Percentiles rank a stretch among this genome's conserved stretches.
These are phyloP conservation scores for Charadrius vociferus DNA, from an alignment of 2,113 vertebrate species.

Conservation along the genomic window DNA sequence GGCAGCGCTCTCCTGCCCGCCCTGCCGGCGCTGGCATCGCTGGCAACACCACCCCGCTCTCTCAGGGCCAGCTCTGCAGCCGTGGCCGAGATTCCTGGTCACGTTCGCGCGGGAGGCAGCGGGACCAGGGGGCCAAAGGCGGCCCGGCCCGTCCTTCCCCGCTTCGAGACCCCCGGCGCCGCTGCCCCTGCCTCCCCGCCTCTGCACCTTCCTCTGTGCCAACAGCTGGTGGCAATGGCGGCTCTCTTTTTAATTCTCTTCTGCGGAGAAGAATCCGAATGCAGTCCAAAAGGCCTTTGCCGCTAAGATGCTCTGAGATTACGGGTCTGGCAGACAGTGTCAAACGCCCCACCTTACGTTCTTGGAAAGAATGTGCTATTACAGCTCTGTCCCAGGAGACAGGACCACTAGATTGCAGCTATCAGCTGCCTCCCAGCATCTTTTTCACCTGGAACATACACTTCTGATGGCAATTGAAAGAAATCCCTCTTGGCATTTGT, in stretches of 20 bases:
- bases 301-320: not conserved
- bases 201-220: not conserved
- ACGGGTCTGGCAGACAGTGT: not conserved
- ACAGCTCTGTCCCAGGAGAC: not conserved
- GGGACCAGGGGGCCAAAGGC: too few relatives aligned
- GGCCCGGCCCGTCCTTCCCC: too few relatives aligned
- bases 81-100: too few relatives aligned
- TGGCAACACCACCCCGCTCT: not conserved
- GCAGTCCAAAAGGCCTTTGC: not conserved
- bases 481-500: not conserved
- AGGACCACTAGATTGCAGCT: not conserved
- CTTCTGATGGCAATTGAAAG: not conserved
- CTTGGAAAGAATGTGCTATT: not conserved
- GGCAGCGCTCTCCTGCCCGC: fast-evolving
- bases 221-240: not conserved
- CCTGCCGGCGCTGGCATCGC: not conserved
- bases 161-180: too few relatives aligned
- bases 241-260: not conserved
- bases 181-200: too few relatives aligned
- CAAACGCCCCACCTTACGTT: fast-evolving
- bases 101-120: too few relatives aligned
- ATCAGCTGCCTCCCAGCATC: not conserved
- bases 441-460: not conserved
- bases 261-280: not conserved
- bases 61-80: too few relatives aligned